Evolutionary conservation across 1,140 invertebrate species (phyloP), one percentile per base, ranked within the genome.

Genomic region (Euwallacea fornicatus): DNA sequence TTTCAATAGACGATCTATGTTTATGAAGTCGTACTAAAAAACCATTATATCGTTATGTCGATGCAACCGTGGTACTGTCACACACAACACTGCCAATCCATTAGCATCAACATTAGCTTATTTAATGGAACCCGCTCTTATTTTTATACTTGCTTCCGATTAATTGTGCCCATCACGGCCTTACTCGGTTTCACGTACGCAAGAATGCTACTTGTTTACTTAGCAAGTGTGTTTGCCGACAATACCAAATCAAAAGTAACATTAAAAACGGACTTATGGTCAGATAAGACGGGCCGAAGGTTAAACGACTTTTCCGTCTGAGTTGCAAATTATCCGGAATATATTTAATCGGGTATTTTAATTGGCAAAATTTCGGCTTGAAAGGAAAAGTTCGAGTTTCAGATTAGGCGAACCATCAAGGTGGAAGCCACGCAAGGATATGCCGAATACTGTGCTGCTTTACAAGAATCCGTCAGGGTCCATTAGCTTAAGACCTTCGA

Each of bases 271-370:
- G 2, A 50, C 46, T 11, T 50, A 61, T 43, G 59, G 59, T 61
- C 59, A 61, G 59, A 61, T 42, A 42, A 61, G 16, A 42, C 21
- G n/a, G 59, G 42, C 4, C 59, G 59, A 61, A 61, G 59, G 42
- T 61, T 43, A 43, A 58, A 58, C 55, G 21, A 58, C 55, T 58
- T 58, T 58, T 58, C 55, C 6, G n/a, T 58, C 55, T 15, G 21
- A 58, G 15, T 33, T 58, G 55, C 55, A 11, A 58, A 58, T 58
- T n/a, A 58, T 33, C 9, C 21, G n/a, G 55, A n/a, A n/a, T 15
- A n/a, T 58, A 15, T 21, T 58, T 58, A 13, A 53, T 53, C 4
- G 3, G 15, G 6, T 8, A 33, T 33, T 33, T 33, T 33, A 33
- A 33, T 33, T 33, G 21, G 21, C 21, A 1, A 33, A 33, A 33